Evolutionary conservation across 2,113 vertebrate species (phyloP).

Genomic region (Neolamprologus fasciatus): DNA sequence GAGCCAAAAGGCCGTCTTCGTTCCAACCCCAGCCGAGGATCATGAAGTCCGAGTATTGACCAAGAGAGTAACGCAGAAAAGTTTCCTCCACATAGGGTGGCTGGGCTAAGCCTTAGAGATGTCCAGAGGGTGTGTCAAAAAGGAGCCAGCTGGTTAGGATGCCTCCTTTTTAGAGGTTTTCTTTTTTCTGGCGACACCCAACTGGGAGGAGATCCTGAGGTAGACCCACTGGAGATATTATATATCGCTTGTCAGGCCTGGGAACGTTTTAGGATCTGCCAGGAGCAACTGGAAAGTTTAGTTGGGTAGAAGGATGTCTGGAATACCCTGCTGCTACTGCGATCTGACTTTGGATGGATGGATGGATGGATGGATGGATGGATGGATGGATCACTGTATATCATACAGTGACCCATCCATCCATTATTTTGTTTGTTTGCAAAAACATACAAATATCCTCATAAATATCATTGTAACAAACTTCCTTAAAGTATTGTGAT

Average conservation of each 20-base stretch:
- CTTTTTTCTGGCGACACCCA: neutral
- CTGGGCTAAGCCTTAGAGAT: neutral
- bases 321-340: neutral
- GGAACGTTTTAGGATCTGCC: neutral
- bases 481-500: neutral
- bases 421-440: neutral
- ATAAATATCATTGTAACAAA: accelerated
- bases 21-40: neutral
- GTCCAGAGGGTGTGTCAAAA: neutral
- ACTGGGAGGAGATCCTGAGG: neutral
- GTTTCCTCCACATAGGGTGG: neutral
- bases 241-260: neutral
- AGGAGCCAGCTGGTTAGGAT: neutral
- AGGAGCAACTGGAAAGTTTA: neutral
- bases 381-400: neutral
- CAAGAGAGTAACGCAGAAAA: neutral
- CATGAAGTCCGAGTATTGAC: neutral
- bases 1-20: neutral
- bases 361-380: neutral
- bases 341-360: neutral
- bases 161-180: neutral
- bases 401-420: neutral
- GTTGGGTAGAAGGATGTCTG: neutral
- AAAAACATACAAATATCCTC: neutral
- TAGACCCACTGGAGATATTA: neutral